Evolutionary conservation across 2,797 vertebrate genomes (phyloP).

Genomic region (Chiloscyllium punctatum): DNA sequence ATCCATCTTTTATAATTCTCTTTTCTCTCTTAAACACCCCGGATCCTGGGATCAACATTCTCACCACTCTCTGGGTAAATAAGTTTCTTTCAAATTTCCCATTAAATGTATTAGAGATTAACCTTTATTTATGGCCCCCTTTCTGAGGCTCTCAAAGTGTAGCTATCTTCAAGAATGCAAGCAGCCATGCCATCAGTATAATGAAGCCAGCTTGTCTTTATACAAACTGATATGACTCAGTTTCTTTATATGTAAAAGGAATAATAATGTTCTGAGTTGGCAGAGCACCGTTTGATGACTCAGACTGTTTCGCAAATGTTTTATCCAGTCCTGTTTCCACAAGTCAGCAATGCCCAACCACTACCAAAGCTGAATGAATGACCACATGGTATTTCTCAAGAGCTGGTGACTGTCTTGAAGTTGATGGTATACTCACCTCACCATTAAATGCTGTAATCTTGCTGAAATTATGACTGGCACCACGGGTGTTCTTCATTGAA

Average conservation of each 20-base stretch:
- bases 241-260: background rate
- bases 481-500: background rate
- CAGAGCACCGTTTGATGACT: constrained; percentile 13
- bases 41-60: background rate
- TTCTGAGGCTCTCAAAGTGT: background rate
- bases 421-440: background rate
- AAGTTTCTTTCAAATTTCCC: background rate
- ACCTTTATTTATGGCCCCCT: background rate
- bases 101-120: background rate
- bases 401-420: background rate
- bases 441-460: background rate
- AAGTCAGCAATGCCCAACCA: background rate
- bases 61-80: background rate
- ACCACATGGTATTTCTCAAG: background rate
- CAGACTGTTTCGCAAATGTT: too few relatives aligned
- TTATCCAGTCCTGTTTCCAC: background rate
- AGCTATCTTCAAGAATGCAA: background rate
- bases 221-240: constrained; percentile 11
- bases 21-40: background rate
- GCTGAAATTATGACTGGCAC: background rate
- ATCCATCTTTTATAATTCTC: background rate
- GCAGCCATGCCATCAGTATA: background rate
- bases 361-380: background rate
- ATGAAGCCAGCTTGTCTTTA: background rate
- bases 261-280: background rate